Percentiles rank a stretch among this genome's conserved stretches.
Evolutionary conservation across 2,888 invertebrate species (phyloP).

Genomic region (Dicycla oo): DNA sequence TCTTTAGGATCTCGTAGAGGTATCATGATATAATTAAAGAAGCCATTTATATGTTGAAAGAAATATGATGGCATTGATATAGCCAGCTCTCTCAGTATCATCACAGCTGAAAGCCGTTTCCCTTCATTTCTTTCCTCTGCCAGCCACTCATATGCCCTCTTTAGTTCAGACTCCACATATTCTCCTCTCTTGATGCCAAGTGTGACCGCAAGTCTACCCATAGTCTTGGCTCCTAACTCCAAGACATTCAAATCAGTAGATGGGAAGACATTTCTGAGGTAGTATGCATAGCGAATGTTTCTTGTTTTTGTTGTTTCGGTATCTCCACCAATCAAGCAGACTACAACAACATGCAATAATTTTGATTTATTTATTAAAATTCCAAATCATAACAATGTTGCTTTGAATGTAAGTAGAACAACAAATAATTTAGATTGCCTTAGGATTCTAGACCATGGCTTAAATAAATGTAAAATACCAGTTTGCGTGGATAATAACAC

Average conservation of each 20-base stretch:
- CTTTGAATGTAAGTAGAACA: slow-evolving; percentile 1
- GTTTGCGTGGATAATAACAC: neutral
- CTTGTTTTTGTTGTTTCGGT: slow-evolving; percentile 96
- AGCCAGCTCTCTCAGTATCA: slow-evolving; percentile 97
- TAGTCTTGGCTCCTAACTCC: slow-evolving; percentile 98
- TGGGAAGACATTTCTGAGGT: slow-evolving; percentile 96
- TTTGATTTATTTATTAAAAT: neutral
- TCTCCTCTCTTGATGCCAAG: slow-evolving; percentile 98
- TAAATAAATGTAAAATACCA: neutral
- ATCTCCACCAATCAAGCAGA: slow-evolving; percentile 97
- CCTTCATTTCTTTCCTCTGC: slow-evolving; percentile 97
- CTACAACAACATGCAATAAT: slow-evolving; percentile 86
- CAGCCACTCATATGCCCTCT: slow-evolving; percentile 98
- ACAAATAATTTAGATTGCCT: neutral
- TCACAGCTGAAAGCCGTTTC: slow-evolving; percentile 96
- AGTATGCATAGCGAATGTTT: slow-evolving; percentile 97
- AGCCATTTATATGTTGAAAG: slow-evolving; percentile 97
- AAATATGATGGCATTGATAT: slow-evolving; percentile 99
- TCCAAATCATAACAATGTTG: slow-evolving; percentile 1
- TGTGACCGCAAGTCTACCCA: slow-evolving; percentile 96
- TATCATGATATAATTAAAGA: slow-evolving; percentile 97
- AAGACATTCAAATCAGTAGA: slow-evolving; percentile 97
- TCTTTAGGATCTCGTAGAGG: slow-evolving; percentile 97
- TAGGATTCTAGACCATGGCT: neutral
- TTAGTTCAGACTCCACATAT: slow-evolving; percentile 98